Evolutionary conservation across 2,888 invertebrate genomes (phyloP).

Genomic region (Lasioglossum lativentre): DNA sequence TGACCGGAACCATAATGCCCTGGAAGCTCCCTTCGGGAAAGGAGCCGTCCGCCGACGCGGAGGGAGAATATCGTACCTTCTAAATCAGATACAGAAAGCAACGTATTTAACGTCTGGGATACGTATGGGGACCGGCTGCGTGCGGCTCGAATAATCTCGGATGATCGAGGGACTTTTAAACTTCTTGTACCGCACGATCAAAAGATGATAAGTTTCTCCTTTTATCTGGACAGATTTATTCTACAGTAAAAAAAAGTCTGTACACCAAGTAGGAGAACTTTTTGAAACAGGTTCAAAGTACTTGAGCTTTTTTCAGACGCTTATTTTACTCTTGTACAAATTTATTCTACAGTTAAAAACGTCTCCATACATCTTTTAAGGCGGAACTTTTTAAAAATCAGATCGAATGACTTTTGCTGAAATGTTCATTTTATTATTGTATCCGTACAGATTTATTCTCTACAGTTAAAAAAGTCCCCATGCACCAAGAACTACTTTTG

Average conservation of each 20-base stretch:
- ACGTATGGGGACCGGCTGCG: neutral
- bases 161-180: neutral
- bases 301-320: too few relatives aligned
- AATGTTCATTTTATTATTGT: too few relatives aligned
- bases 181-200: neutral
- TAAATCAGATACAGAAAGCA: conserved; percentile 13
- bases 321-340: neutral
- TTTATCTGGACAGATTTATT: neutral
- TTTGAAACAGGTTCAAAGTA: too few relatives aligned
- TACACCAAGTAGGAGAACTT: neutral
- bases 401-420: too few relatives aligned
- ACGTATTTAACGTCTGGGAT: neutral
- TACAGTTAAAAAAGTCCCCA: too few relatives aligned
- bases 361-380: neutral
- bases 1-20: conserved; percentile 66
- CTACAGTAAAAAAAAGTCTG: neutral
- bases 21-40: conserved; percentile 49
- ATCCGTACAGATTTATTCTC: too few relatives aligned
- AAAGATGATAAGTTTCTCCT: neutral
- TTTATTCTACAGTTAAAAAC: neutral
- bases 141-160: neutral
- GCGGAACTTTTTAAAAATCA: neutral
- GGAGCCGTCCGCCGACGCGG: conserved; percentile 46
- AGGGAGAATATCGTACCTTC: conserved; percentile 43
- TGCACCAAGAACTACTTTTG: too few relatives aligned